Conservation (phyloP, 2,113 vertebrate genomes). For the Elaphurus davidianus region DNA sequence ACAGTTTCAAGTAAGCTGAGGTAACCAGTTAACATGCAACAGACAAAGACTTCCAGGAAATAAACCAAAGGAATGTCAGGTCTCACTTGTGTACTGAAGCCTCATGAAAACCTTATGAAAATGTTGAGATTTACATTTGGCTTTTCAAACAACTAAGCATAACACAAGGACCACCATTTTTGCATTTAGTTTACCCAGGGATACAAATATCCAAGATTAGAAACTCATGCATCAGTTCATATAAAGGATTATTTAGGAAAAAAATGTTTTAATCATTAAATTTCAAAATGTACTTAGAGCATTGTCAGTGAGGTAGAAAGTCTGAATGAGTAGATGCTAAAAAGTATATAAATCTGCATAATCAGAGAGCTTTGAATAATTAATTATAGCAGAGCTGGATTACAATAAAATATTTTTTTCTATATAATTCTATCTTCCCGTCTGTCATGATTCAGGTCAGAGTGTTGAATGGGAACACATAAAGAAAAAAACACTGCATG, state of each 20-base stretch:
- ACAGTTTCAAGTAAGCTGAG: conserved; percentile 17
- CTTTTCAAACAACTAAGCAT: conserved; percentile 26
- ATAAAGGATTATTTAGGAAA: conserved; percentile 24
- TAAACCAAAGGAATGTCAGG: neutral
- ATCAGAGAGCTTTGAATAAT: conserved; percentile 52
- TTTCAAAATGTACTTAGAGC: conserved; percentile 36
- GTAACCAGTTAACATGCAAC: neutral
- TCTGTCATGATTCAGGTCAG: conserved; percentile 2
- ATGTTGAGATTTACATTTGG: neutral
- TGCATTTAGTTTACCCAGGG: neutral
- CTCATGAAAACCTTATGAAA: neutral
- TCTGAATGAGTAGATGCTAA: neutral
- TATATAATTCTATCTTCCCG: neutral
- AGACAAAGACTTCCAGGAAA: neutral
- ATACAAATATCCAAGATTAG: neutral
- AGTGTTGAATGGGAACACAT: neutral
- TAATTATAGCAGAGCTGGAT: conserved; percentile 19
- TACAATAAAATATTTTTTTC: conserved; percentile 11
- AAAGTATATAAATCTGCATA: conserved; percentile 38
- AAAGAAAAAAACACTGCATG: neutral
- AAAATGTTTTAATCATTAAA: conserved; percentile 6
- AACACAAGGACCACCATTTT: neutral
- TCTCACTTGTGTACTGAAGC: neutral
- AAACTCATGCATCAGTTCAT: neutral
- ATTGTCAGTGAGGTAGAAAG: conserved; percentile 37